phyloP scores from a whole-genome alignment of 1,140 invertebrate genomes.

The Drosophila baimaii region DNA sequence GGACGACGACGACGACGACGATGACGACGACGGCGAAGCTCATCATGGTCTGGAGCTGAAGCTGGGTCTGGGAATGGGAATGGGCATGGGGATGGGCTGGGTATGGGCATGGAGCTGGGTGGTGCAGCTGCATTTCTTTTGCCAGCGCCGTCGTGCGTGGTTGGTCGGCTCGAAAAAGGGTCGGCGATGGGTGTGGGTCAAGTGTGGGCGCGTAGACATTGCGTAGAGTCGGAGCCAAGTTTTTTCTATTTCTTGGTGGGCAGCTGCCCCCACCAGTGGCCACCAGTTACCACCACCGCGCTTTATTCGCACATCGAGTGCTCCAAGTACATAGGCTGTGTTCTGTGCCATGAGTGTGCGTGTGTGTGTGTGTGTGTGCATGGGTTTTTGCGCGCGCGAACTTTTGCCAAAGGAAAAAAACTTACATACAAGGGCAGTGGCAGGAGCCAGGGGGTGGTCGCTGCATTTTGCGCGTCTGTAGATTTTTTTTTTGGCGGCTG shows the following conservation, averaged over 20 bases:
- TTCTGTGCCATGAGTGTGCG: slow-evolving; percentile 6
- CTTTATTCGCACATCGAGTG: slow-evolving; percentile 54
- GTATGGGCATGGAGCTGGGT: slow-evolving; percentile 7
- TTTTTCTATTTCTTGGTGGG: slow-evolving; percentile 79
- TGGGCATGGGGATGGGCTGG: slow-evolving; percentile 4
- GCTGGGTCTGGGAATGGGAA: neutral
- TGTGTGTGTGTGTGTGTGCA: slow-evolving; percentile 36
- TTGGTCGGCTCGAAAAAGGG: slow-evolving; percentile 62
- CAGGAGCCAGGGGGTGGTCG: slow-evolving; percentile 11
- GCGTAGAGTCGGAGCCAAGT: slow-evolving; percentile 75
- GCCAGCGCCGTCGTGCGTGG: slow-evolving; percentile 61
- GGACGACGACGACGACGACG: slow-evolving; percentile 30
- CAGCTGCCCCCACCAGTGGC: slow-evolving; percentile 6
- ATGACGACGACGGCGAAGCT: slow-evolving; percentile 31
- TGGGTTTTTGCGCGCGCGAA: slow-evolving; percentile 70
- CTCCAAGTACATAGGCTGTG: slow-evolving; percentile 52
- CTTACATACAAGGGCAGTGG: slow-evolving; percentile 61
- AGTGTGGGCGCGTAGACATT: slow-evolving; percentile 79
- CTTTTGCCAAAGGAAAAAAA: slow-evolving; percentile 78
- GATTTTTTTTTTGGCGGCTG: slow-evolving; percentile 67
- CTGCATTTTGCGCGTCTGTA: slow-evolving; percentile 76
- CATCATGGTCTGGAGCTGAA: slow-evolving; percentile 46
- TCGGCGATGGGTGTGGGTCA: slow-evolving; percentile 36
- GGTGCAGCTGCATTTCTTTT: slow-evolving; percentile 57
- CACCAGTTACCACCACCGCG: slow-evolving; percentile 18